phyloP scores from a whole-genome alignment of 2,797 vertebrate species.

The Argya squamiceps region DNA sequence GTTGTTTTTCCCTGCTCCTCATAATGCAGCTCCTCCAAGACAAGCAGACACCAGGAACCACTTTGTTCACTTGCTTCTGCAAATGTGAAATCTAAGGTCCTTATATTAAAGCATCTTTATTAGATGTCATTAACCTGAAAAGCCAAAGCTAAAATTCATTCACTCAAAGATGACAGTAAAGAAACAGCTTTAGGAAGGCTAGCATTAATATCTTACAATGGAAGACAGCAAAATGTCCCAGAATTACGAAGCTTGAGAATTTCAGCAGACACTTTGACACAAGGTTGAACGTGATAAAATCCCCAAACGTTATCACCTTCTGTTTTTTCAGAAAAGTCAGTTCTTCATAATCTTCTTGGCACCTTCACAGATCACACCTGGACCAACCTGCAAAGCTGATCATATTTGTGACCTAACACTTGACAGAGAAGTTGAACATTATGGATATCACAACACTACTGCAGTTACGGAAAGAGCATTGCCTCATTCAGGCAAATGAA shows the following conservation, averaged over 20 bases:
- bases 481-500: not conserved
- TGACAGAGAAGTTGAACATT: not conserved
- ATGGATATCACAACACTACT: not conserved
- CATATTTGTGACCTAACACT: not conserved
- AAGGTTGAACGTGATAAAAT: not conserved
- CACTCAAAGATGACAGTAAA: not conserved
- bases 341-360: not conserved
- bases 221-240: not conserved
- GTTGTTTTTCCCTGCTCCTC: accelerated
- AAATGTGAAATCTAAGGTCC: not conserved
- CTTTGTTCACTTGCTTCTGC: not conserved
- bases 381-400: not conserved
- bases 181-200: not conserved
- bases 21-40: not conserved
- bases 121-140: not conserved
- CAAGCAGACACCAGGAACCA: not conserved
- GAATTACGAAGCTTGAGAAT: not conserved
- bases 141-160: not conserved
- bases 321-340: not conserved
- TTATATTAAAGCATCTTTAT: not conserved
- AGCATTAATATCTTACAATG: not conserved
- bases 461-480: not conserved
- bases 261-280: not conserved
- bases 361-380: not conserved
- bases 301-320: not conserved